Evolutionary conservation across 1,140 invertebrate species (phyloP), one percentile per base, ranked within the genome.

Genomic region (Atta cephalotes): DNA sequence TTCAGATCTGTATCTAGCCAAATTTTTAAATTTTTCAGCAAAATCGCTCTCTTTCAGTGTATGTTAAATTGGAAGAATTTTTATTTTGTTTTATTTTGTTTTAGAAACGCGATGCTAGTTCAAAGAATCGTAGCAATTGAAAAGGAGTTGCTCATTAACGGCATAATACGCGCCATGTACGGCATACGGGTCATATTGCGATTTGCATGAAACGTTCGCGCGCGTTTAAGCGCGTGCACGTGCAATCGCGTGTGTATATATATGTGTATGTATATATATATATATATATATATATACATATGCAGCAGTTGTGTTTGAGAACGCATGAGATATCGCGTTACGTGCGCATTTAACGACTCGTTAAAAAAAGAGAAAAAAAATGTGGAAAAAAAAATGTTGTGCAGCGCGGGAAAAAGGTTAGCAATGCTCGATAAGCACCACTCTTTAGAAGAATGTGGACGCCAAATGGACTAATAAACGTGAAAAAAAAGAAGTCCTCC

Each of bases 261-360:
- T 70, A 12, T 65, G 5, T 58, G 12, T 72, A 51, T 81, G 0
- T 25, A 0, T 25, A 25, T 25, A 25, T 25, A 25, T 25, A 25
- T 25, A 25, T 25, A 25, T 25, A 25, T 25, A 25, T 3, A 31
- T 31, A 45, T 60, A 12, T 65, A 5, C 68, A 18, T 74, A 58
- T 82, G 66, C 85, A 51, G n/a, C 78, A 68, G 35, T 53, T 66
- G 87, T 66, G 51, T 28, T 82, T 60, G 76, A 81, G 66, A 88
- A 87, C 66, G 85, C 87, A 87, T 45, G 77, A 82, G 68, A 87
- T 87, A 87, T 87, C 87, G 86, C 77, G 68, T 88, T 88, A 87
- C 86, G 70, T 70, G 76, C 21, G 65, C 87, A 58, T 81, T 81
- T 70, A 70, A 81, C 49, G 49, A 58, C 31, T 81, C 49, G 12